These are phyloP conservation scores for Urosaurus nigricauda DNA, from an alignment of 2,797 vertebrate species.

Conservation along the genomic window DNA sequence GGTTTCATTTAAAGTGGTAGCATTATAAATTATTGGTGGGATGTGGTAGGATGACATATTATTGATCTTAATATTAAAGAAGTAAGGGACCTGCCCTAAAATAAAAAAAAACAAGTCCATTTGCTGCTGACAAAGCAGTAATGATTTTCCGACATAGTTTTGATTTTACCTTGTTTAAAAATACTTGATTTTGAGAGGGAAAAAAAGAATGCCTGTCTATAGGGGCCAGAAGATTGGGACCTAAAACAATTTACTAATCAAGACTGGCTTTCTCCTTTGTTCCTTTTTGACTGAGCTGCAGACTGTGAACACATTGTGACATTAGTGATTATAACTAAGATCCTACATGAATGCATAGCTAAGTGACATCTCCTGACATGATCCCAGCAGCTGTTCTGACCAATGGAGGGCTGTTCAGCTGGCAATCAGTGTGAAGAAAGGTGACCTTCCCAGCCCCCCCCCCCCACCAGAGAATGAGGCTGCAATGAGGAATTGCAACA, in stretches of 20 bases:
- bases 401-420: too few relatives aligned
- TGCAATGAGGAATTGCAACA: too few relatives aligned
- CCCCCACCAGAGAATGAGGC: too few relatives aligned
- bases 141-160: neutral
- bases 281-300: too few relatives aligned
- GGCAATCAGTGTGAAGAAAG: too few relatives aligned
- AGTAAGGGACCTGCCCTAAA: constrained; percentile 16
- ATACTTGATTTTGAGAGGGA: neutral
- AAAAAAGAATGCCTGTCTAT: neutral
- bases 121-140: constrained; percentile 10
- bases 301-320: too few relatives aligned
- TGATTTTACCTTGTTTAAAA: constrained; percentile 3
- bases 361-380: too few relatives aligned
- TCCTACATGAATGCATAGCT: too few relatives aligned
- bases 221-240: neutral
- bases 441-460: too few relatives aligned
- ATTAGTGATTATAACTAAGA: too few relatives aligned
- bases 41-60: neutral
- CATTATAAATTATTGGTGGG: too few relatives aligned
- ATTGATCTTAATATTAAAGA: constrained; percentile 34
- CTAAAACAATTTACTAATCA: neutral
- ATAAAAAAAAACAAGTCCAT: constrained; percentile 12
- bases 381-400: too few relatives aligned
- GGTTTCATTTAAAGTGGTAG: constrained; percentile 29
- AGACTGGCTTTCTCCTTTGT: neutral